phyloP scores from a whole-genome alignment of 2,113 vertebrate species.

The Silurus meridionalis region DNA sequence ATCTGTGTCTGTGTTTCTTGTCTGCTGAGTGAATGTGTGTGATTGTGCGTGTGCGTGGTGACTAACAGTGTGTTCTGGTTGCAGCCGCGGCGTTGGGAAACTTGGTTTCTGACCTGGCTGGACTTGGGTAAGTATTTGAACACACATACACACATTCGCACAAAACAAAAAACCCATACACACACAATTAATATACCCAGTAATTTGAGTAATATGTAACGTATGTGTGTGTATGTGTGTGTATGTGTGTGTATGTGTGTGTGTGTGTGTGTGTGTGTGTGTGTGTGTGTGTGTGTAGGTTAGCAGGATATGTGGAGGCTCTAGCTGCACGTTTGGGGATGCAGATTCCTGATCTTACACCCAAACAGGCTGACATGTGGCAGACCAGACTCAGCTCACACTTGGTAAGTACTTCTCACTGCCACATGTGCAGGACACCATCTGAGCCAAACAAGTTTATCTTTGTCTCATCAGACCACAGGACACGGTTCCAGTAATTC shows the following conservation, averaged over 20 bases:
- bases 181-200: too few relatives aligned
- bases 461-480: too few relatives aligned
- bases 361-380: constrained; percentile 97
- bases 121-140: constrained; percentile 84
- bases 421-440: too few relatives aligned
- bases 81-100: constrained; percentile 94
- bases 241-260: constrained; percentile 49
- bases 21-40: not conserved
- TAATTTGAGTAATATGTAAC: not conserved
- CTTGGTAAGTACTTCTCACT: constrained; percentile 74
- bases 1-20: not conserved
- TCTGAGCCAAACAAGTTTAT: too few relatives aligned
- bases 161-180: not conserved
- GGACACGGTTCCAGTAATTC: too few relatives aligned
- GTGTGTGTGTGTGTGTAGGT: constrained; percentile 69
- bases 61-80: constrained; percentile 17
- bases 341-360: constrained; percentile 88
- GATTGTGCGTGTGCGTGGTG: not conserved
- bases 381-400: constrained; percentile 90
- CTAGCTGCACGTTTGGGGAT: constrained; percentile 88
- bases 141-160: not conserved
- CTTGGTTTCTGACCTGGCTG: constrained; percentile 94
- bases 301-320: constrained; percentile 94
- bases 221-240: constrained; percentile 49
- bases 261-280: constrained; percentile 33